Percentiles rank a stretch among this genome's conserved stretches.
phyloP scores from a whole-genome alignment of 2,797 vertebrate species.

The Myotis daubentonii region DNA sequence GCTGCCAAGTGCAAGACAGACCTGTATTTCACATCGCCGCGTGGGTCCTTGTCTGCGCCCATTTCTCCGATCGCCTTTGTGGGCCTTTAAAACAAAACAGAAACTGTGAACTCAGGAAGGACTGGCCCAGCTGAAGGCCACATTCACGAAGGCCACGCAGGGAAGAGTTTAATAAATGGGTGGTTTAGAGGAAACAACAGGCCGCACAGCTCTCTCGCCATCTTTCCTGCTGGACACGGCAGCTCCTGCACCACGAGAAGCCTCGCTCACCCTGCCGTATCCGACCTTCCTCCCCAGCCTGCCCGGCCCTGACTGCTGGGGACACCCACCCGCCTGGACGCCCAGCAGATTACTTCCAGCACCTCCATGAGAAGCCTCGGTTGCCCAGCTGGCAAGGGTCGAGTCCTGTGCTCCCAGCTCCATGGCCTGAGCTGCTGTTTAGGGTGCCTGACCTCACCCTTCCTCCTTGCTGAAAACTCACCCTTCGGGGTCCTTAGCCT shows the following conservation, averaged over 20 bases:
- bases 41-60: not conserved
- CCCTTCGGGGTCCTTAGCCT: not conserved
- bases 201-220: not conserved
- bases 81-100: not conserved
- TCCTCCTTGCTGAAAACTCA: not conserved
- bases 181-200: not conserved
- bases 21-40: not conserved
- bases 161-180: not conserved
- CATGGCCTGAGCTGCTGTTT: no score
- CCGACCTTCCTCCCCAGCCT: not conserved
- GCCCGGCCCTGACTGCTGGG: not conserved
- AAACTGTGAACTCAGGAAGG: not conserved
- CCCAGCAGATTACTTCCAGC: not conserved
- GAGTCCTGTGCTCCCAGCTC: not conserved
- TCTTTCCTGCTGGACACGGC: not conserved
- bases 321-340: fast-evolving
- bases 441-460: not conserved
- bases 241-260: not conserved
- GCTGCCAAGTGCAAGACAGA: not conserved
- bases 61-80: not conserved
- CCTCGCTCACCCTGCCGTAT: not conserved
- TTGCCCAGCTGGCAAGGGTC: no score
- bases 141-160: fast-evolving
- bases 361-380: no score
- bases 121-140: not conserved